Base-by-base conservation (phyloP, 2,888 invertebrate genomes). In the Leptopilina myrica region DNA sequence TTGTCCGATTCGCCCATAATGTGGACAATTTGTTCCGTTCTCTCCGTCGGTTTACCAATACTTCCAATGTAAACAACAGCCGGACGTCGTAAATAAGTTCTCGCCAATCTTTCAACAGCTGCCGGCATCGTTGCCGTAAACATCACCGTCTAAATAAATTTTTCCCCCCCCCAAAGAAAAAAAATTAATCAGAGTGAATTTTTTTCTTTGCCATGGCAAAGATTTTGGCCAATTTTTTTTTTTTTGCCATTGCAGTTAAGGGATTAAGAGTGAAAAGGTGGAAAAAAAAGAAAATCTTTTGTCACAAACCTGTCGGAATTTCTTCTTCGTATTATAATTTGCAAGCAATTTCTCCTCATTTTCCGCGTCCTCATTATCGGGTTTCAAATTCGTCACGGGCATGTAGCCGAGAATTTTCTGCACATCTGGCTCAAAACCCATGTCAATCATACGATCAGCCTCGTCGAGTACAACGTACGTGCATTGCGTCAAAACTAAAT, bases 101-200 rank as follows among this genome's bases (percentile, higher is more conserved):
- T 94, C 0, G 99, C 99, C 82, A 99, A 93, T 81, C 99, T 94
- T 93, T 99, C 99, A 2, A 99, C 98, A 3, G 99, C 97, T 0
- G 99, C 96, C 9, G 99, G 99, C 99, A 99, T 99, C 84, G 99
- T 99, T 4, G 99, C 99, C 75, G 99, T 99, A 92, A 99, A 99
- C 99, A 99, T 99, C 91, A 99, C 99, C 88, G 99, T 99, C 96
- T 95, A 43, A 43, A 43, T 3, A 33, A 33, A 33, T 2, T 3
- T 33, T 33, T 33, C 3, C 26, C 26, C 26, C 26, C n/a, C n/a
- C n/a, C n/a, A n/a, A 26, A 26, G 26, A 3, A 33, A 33, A 33
- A 33, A 4, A 33, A 33, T 33, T 33, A 5, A 33, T 33, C 33
- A 1, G 2, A 33, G 5, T 33, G 33, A 33, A 4, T 33, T 33